Evolutionary conservation across 2,797 vertebrate species (phyloP).

Genomic region (Mergus octosetaceus): DNA sequence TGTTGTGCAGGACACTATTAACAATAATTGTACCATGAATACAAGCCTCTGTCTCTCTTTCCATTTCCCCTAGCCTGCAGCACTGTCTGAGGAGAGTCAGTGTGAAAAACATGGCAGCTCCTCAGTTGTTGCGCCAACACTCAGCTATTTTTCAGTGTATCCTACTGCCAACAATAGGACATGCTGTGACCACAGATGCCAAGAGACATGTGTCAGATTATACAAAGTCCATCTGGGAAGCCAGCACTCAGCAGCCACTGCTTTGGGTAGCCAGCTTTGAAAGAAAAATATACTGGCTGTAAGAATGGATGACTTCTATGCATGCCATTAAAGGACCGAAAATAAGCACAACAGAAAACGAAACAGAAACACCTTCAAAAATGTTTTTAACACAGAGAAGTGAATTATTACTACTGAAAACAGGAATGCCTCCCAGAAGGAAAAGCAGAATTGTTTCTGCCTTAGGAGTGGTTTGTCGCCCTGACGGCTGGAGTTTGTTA

Average conservation of each 20-base stretch:
- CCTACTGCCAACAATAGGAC: constrained; percentile 24
- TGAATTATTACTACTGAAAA: background rate
- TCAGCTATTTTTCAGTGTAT: background rate
- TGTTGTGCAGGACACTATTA: background rate
- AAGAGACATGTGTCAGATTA: constrained; percentile 23
- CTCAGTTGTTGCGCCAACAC: background rate
- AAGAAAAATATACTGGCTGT: background rate
- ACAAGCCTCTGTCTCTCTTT: background rate
- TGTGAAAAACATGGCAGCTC: background rate
- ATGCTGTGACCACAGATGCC: constrained; percentile 57
- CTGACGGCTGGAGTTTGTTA: background rate
- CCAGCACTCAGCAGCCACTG: background rate
- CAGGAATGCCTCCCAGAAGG: background rate
- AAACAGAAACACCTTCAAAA: background rate
- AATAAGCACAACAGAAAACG: background rate
- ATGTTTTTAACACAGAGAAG: background rate
- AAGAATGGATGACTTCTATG: background rate
- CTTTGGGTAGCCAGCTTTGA: constrained; percentile 1
- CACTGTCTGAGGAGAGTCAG: background rate
- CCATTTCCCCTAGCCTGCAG: background rate
- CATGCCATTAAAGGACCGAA: background rate
- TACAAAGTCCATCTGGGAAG: constrained; percentile 33
- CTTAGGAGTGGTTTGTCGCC: background rate
- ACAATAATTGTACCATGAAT: background rate
- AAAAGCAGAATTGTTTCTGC: background rate